Conservation (phyloP, 2,888 invertebrate genomes). For the Drosophila mulleri region DNA sequence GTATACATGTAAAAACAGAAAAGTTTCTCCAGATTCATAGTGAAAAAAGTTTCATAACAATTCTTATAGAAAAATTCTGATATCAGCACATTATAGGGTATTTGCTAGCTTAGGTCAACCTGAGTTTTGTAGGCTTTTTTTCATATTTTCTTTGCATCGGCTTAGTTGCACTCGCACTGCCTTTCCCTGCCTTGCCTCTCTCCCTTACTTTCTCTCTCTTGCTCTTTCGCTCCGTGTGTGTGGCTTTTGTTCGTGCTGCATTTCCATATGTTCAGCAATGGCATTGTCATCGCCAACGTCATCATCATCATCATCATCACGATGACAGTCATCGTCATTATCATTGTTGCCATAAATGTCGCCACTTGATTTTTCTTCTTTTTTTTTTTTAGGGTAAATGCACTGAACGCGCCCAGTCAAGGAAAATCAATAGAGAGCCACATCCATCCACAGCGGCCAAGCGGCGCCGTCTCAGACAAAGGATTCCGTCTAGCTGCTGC, state of each 20-base stretch:
- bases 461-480: slow-evolving; percentile 47
- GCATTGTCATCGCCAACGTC: slow-evolving; percentile 49
- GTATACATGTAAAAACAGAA: too few relatives aligned
- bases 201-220: neutral
- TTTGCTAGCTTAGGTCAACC: neutral
- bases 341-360: slow-evolving; percentile 52
- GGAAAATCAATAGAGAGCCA: slow-evolving; percentile 68
- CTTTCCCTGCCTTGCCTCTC: neutral
- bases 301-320: slow-evolving; percentile 25
- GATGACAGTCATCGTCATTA: slow-evolving; percentile 22
- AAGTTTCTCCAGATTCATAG: neutral
- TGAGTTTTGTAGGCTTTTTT: neutral
- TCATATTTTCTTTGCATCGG: slow-evolving; percentile 39
- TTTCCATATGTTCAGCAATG: slow-evolving; percentile 57
- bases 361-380: slow-evolving; percentile 37
- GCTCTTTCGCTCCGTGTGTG: neutral
- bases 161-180: slow-evolving; percentile 36
- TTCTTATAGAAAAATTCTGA: neutral
- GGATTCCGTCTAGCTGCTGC: slow-evolving; percentile 31
- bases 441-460: slow-evolving; percentile 22
- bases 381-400: slow-evolving; percentile 65
- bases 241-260: slow-evolving; percentile 59
- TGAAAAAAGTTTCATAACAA: neutral
- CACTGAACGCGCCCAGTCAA: slow-evolving; percentile 54
- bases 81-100: slow-evolving; percentile 9